Conservation (phyloP, 2,797 vertebrate genomes). For the Malurus splendens region DNA sequence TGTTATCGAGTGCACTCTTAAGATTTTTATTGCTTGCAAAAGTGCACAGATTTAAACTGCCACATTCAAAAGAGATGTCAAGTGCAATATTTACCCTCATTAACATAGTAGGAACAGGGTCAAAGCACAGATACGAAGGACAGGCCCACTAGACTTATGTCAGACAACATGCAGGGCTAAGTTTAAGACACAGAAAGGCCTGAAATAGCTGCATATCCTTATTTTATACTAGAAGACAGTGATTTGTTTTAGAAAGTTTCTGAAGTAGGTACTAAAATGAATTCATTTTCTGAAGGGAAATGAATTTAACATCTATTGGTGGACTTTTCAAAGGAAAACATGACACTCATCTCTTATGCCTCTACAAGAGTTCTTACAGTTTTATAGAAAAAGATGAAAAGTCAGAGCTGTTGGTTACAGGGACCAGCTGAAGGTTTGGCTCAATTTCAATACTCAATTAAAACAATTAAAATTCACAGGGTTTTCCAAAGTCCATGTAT, state of each 20-base stretch:
- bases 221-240: neutral
- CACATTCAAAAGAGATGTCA: neutral
- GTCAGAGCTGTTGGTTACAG: conserved; percentile 9
- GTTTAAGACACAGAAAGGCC: neutral
- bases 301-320: neutral
- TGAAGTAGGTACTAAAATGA: neutral
- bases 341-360: neutral
- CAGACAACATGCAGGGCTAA: neutral
- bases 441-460: conserved; percentile 40
- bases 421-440: conserved; percentile 28
- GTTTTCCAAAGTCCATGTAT: conserved; percentile 34
- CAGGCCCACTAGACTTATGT: neutral
- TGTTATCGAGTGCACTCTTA: neutral
- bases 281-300: neutral
- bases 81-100: neutral
- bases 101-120: neutral
- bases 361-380: neutral
- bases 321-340: neutral
- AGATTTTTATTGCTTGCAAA: neutral
- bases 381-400: neutral
- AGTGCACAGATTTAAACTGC: neutral
- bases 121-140: neutral
- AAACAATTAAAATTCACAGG: conserved; percentile 52
- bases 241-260: neutral
- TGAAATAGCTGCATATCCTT: neutral